Base-by-base conservation (phyloP, 2,113 vertebrate genomes). In the Beaufortia kweichowensis region DNA sequence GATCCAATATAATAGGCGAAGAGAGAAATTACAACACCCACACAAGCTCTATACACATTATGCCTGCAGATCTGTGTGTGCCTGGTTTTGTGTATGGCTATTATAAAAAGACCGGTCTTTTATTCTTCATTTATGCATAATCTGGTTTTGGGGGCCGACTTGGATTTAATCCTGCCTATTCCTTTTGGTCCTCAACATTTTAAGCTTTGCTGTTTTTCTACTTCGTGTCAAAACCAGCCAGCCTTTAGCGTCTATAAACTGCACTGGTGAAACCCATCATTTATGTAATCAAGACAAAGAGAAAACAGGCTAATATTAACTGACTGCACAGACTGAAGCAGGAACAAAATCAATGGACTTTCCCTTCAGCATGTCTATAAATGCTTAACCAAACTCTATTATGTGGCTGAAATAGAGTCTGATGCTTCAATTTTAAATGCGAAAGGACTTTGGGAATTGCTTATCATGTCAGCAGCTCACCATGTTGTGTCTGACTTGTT, bases 151-250 rank as follows among this genome's bases (percentile, higher is more conserved):
- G 66, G 78, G 66, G 80, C 65, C 72, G 55, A 21, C 62, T 78
- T 33, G 56, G 61, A 82, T 85, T 76, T 83, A 83, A 85, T 87
- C 81, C 77, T 41, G 33, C 43, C 50, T 21, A 12, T 61, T 85
- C 31, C 74, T 83, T 87, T 88, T 87, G 72, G 76, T 80, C 76
- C 33, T 11, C 41, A 23, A 10, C 23, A 24, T 26, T 55, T 39
- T 60, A n/a, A 24, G 24, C 50, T 60, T 7, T 67, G 53, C 53
- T 17, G 14, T 48, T 6, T 48, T 48, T 48, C 24, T 24, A 3
- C 50, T 17, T 39, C 23, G 2, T 35, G 4, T 55, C 43, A 43
- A 26, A 57, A 46, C 39, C 3, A 6, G 33, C 48, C 33, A 3
- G n/a, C 33, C 41, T 28, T 21, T 28, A 33, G 24, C 35, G 35